phyloP scores from a whole-genome alignment of 53 echinoderm and acorn worm genomes.

The Paelopatides confundens region DNA sequence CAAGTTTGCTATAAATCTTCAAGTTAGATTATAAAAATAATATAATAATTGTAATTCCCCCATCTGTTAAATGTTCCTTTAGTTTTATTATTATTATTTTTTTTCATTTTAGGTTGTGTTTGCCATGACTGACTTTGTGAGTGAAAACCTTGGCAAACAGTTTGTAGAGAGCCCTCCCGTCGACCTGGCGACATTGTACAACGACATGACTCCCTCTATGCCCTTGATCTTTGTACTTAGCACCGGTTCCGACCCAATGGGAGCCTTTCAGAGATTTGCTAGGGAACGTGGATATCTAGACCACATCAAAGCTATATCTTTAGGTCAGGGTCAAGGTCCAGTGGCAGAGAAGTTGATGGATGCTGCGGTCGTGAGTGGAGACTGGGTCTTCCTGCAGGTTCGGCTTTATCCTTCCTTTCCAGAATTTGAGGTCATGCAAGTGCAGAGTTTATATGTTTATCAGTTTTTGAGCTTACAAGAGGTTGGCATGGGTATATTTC shows the following conservation, averaged over 20 bases:
- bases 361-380: slow-evolving; percentile 83
- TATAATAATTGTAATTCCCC: too few species aligned
- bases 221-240: slow-evolving; percentile 96
- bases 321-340: slow-evolving; percentile 99
- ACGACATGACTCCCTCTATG: slow-evolving; percentile 93
- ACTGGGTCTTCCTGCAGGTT: slow-evolving; percentile 99
- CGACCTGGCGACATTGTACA: slow-evolving; percentile 89
- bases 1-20: too few species aligned
- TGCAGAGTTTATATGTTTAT: too few species aligned
- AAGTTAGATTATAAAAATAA: too few species aligned
- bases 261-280: slow-evolving; percentile 97
- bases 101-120: slow-evolving; percentile 82
- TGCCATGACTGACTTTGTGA: slow-evolving; percentile 98
- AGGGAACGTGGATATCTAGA: slow-evolving; percentile 91
- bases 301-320: slow-evolving; percentile 95
- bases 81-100: background rate
- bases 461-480: too few species aligned
- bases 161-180: slow-evolving; percentile 98
- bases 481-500: too few species aligned
- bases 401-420: too few species aligned
- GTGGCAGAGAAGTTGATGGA: slow-evolving; percentile 99
- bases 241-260: slow-evolving; percentile 99
- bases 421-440: too few species aligned
- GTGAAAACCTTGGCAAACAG: slow-evolving; percentile 93
- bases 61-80: too few species aligned